A percentile compares a stretch with the other conserved stretches of the same genome.
phyloP scores from a whole-genome alignment of 2,888 invertebrate genomes.

The Dryobotodes eremita region DNA sequence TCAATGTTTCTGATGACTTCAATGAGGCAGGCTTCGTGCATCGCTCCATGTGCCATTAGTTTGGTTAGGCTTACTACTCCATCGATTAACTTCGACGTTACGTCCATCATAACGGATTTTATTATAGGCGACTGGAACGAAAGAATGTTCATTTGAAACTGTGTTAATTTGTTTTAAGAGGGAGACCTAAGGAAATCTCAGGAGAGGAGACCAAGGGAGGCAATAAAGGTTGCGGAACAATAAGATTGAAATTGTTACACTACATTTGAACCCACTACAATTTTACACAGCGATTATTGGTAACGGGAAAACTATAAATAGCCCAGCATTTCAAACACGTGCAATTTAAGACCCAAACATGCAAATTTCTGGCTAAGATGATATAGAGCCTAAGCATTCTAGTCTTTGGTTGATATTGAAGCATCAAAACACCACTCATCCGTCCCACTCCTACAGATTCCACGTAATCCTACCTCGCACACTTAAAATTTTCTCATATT shows the following conservation, averaged over 20 bases:
- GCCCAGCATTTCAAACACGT: neutral
- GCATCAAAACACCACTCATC: slow-evolving; percentile 1
- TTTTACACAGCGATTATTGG: neutral
- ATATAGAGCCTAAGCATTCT: neutral
- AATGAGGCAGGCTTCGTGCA: slow-evolving; percentile 89
- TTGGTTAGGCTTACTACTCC: slow-evolving; percentile 85
- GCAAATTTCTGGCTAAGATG: too few species aligned
- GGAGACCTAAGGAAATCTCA: neutral
- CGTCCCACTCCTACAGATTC: slow-evolving; percentile 29
- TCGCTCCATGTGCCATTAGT: slow-evolving; percentile 87
- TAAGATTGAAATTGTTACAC: neutral
- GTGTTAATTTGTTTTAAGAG: neutral
- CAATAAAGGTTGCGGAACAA: neutral
- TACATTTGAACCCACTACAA: neutral
- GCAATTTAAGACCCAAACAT: neutral
- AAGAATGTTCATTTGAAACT: neutral
- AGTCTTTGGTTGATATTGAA: neutral
- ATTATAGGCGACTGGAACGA: slow-evolving; percentile 84
- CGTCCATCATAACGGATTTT: slow-evolving; percentile 86
- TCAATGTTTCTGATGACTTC: slow-evolving; percentile 85
- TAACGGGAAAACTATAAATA: neutral
- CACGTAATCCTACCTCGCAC: slow-evolving; percentile 2
- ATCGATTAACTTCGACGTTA: slow-evolving; percentile 82
- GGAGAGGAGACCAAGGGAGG: neutral
- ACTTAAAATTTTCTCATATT: slow-evolving; percentile 5